A percentile compares a stretch with the other conserved stretches of the same genome.
Conservation (phyloP, 1,140 invertebrate genomes). For the Drosophila trapezifrons region DNA sequence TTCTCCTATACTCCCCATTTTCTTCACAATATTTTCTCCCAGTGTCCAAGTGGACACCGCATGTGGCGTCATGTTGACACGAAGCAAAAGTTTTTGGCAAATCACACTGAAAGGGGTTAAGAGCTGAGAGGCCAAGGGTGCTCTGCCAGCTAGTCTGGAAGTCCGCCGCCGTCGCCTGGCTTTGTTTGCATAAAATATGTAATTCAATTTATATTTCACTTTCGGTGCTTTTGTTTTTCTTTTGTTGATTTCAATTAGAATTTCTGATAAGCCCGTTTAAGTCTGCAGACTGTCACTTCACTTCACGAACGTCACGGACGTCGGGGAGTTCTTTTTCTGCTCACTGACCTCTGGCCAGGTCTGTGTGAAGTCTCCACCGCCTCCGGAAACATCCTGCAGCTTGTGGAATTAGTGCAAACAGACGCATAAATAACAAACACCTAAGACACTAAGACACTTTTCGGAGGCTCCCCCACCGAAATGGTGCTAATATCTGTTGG, state of each 20-base stretch:
- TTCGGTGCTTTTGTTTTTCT: constrained; percentile 51
- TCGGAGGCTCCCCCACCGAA: constrained; percentile 27
- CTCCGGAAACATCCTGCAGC: not conserved
- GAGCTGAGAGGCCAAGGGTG: constrained; percentile 12
- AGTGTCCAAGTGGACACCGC: constrained; percentile 19
- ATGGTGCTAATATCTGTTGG: constrained; percentile 66
- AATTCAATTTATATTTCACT: constrained; percentile 54
- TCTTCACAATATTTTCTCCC: too few relatives aligned
- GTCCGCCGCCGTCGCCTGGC: constrained; percentile 4
- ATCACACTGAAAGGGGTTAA: constrained; percentile 22
- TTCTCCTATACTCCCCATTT: too few relatives aligned
- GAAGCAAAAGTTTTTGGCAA: constrained; percentile 45
- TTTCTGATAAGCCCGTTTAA: constrained; percentile 74
- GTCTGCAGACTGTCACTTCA: constrained; percentile 56
- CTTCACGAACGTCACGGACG: constrained; percentile 6
- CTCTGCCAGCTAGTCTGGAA: constrained; percentile 1
- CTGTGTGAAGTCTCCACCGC: not conserved
- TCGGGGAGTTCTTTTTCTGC: constrained; percentile 1
- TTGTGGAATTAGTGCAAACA: constrained; percentile 72
- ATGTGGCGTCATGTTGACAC: constrained; percentile 46
- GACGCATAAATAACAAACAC: constrained; percentile 77
- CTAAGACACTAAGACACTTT: constrained; percentile 60
- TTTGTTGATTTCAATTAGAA: constrained; percentile 71
- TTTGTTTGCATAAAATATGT: constrained; percentile 54
- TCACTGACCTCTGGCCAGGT: constrained; percentile 34